A percentile compares a stretch with the other conserved stretches of the same genome.
Evolutionary conservation across 2,888 invertebrate genomes (phyloP).

Genomic region (Aphelenchoides bicaudatus): DNA sequence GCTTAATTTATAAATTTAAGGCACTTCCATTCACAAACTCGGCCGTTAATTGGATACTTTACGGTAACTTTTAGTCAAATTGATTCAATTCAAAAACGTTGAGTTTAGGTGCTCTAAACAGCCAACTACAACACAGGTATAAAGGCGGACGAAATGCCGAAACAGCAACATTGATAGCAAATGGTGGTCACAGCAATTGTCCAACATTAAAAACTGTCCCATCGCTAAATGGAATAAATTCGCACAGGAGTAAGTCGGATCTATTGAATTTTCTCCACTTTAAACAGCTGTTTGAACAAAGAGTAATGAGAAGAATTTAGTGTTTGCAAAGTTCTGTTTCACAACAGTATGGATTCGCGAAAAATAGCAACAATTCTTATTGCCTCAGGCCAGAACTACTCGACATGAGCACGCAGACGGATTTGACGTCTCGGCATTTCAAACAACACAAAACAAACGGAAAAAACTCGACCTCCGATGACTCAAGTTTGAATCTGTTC

Average conservation of each 20-base stretch:
- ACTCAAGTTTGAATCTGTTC: neutral
- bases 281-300: neutral
- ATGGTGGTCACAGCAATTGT: constrained; percentile 30
- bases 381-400: constrained; percentile 2
- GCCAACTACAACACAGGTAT: constrained; percentile 52
- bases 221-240: constrained; percentile 30
- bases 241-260: too few relatives aligned
- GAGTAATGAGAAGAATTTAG: constrained; percentile 7
- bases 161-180: constrained; percentile 29
- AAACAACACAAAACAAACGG: neutral
- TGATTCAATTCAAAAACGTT: constrained; percentile 4
- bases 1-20: too few relatives aligned
- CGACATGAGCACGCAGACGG: constrained; percentile 17
- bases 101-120: constrained; percentile 51
- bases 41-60: constrained; percentile 57
- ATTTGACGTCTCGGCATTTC: constrained; percentile 3
- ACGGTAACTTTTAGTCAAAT: constrained; percentile 36
- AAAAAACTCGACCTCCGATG: neutral
- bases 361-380: constrained; percentile 10
- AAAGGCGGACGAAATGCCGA: constrained; percentile 33
- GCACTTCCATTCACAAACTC: constrained; percentile 58
- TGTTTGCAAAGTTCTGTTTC: constrained; percentile 19
- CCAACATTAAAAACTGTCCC: constrained; percentile 34
- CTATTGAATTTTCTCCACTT: neutral
- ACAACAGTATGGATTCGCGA: neutral